A percentile compares a stretch with the other conserved stretches of the same genome.
Conservation (phyloP, 2,797 vertebrate genomes). For the Silurus aristotelis region DNA sequence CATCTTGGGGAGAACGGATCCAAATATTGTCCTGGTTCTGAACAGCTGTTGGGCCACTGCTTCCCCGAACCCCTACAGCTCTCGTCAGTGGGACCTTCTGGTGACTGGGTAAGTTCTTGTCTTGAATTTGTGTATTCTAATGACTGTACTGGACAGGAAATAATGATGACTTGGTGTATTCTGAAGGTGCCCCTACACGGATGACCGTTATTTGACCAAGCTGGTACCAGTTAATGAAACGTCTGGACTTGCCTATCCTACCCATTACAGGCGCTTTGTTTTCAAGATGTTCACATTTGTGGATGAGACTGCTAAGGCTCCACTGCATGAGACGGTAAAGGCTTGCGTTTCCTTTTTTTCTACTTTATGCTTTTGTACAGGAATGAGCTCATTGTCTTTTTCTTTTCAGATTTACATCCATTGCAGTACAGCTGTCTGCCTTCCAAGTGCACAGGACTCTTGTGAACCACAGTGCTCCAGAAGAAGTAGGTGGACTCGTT, state of each 20-base stretch:
- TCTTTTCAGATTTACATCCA: conserved; percentile 67
- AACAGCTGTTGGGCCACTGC: conserved; percentile 50
- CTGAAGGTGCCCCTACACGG: conserved; percentile 63
- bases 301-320: background rate
- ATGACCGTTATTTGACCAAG: conserved; percentile 65
- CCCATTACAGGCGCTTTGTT: conserved; percentile 66
- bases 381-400: background rate
- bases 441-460: conserved; percentile 35
- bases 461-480: conserved; percentile 67
- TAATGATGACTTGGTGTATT: background rate
- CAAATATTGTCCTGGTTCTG: conserved; percentile 35
- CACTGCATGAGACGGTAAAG: conserved; percentile 51
- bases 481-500: conserved; percentile 61
- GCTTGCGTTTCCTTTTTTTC: conserved; percentile 2
- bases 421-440: conserved; percentile 67
- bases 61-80: conserved; percentile 23
- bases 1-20: conserved; percentile 59
- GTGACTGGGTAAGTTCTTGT: conserved; percentile 32
- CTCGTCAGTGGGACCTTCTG: conserved; percentile 48
- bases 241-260: conserved; percentile 55
- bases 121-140: background rate
- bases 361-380: background rate
- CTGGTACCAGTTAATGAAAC: conserved; percentile 54
- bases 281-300: conserved; percentile 77
- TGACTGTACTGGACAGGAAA: background rate